Conservation (phyloP, 2,888 invertebrate species). For the Miltochrista miniata region DNA sequence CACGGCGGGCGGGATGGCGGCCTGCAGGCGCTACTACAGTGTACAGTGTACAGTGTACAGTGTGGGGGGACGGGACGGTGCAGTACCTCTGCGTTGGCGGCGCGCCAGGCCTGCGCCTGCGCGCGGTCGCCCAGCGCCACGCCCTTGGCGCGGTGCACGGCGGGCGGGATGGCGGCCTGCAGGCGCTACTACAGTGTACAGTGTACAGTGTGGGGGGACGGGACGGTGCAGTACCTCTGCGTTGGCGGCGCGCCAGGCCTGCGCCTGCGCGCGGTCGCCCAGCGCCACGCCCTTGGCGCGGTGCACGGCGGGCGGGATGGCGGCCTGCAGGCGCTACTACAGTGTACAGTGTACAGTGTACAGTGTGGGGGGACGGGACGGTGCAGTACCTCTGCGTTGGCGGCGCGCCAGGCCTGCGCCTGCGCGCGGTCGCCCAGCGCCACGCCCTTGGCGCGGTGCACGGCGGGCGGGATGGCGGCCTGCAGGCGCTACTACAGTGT, state of each 20-base stretch:
- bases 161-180: slow-evolving; percentile 95
- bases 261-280: slow-evolving; percentile 87
- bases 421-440: slow-evolving; percentile 90
- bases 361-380: too few relatives aligned
- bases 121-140: slow-evolving; percentile 93
- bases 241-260: slow-evolving; percentile 88
- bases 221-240: slow-evolving; percentile 63
- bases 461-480: slow-evolving; percentile 96
- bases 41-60: too few relatives aligned
- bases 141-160: slow-evolving; percentile 97
- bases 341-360: too few relatives aligned
- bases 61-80: too few relatives aligned
- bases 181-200: too few relatives aligned
- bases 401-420: slow-evolving; percentile 90
- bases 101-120: slow-evolving; percentile 87
- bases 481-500: too few relatives aligned
- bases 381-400: slow-evolving; percentile 66
- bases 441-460: slow-evolving; percentile 96
- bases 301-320: slow-evolving; percentile 97
- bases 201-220: too few relatives aligned
- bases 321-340: slow-evolving; percentile 91
- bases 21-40: slow-evolving; percentile 92
- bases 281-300: slow-evolving; percentile 97
- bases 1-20: slow-evolving; percentile 97
- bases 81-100: slow-evolving; percentile 83